phyloP scores from a whole-genome alignment of 2,113 vertebrate species.

The Oryzias javanicus region DNA sequence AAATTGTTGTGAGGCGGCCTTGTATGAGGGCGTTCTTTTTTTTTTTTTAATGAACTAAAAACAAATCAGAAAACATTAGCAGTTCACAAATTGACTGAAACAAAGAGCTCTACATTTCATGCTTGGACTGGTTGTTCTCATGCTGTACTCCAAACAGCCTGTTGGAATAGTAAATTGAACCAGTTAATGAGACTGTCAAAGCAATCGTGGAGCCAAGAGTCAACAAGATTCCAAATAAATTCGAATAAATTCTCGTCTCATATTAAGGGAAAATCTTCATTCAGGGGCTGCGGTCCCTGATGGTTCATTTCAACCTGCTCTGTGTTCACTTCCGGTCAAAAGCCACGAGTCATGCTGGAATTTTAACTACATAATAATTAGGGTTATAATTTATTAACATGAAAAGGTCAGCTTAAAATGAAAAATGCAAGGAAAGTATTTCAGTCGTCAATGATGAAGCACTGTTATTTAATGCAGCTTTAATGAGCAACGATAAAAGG shows the following conservation, averaged over 20 bases:
- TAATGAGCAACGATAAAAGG: no score
- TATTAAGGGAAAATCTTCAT: neutral
- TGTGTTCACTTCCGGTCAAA: no score
- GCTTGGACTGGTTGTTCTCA: conserved; percentile 35
- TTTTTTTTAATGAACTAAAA: neutral
- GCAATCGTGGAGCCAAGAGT: conserved; percentile 9
- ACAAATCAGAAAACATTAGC: conserved; percentile 18
- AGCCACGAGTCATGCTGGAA: no score
- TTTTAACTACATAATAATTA: no score
- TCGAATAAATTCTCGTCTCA: conserved; percentile 14
- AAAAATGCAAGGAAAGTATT: no score
- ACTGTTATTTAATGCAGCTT: no score
- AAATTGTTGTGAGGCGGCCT: neutral
- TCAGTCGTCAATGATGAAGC: no score
- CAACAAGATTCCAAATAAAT: conserved; percentile 15
- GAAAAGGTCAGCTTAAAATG: no score
- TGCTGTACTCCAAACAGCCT: conserved; percentile 17
- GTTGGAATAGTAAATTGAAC: conserved; percentile 48
- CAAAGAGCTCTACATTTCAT: conserved; percentile 40
- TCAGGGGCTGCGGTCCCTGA: no score
- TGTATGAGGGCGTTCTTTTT: neutral
- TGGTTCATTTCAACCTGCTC: no score
- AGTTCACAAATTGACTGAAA: conserved; percentile 33
- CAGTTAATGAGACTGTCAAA: conserved; percentile 33
- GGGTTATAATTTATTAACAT: no score